phyloP scores from a whole-genome alignment of 2,888 invertebrate genomes.

The Trichopoda pennipes region DNA sequence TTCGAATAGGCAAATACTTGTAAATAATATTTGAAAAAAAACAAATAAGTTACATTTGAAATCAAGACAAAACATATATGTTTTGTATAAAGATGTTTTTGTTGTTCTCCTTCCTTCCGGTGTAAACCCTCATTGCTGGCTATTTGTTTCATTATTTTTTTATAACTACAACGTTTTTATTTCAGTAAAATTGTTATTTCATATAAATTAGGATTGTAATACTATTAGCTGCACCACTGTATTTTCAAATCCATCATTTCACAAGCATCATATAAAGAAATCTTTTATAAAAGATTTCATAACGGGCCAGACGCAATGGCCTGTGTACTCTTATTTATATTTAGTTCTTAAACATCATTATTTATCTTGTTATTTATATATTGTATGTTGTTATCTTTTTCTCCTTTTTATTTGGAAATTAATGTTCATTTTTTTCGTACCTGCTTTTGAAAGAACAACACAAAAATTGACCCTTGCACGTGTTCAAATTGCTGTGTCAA shows the following conservation, averaged over 20 bases:
- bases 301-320: slow-evolving; percentile 38
- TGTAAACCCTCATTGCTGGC: no score
- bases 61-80: no score
- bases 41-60: no score
- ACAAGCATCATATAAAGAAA: slow-evolving; percentile 11
- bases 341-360: neutral
- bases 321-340: slow-evolving; percentile 25
- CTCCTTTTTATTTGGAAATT: slow-evolving; percentile 2
- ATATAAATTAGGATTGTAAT: no score
- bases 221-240: slow-evolving; percentile 17
- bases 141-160: no score
- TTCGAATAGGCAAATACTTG: no score
- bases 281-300: slow-evolving; percentile 14
- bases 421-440: slow-evolving; percentile 64
- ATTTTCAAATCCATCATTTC: neutral
- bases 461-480: slow-evolving; percentile 77
- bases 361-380: neutral
- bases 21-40: no score
- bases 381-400: slow-evolving; percentile 14
- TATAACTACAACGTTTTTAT: no score
- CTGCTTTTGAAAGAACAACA: slow-evolving; percentile 67
- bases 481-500: slow-evolving; percentile 73
- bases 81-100: no score
- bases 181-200: no score
- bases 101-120: no score